These are phyloP conservation scores for Dolichomitus sp. DNA, from an alignment of 2,888 invertebrate species.

Conservation along the genomic window DNA sequence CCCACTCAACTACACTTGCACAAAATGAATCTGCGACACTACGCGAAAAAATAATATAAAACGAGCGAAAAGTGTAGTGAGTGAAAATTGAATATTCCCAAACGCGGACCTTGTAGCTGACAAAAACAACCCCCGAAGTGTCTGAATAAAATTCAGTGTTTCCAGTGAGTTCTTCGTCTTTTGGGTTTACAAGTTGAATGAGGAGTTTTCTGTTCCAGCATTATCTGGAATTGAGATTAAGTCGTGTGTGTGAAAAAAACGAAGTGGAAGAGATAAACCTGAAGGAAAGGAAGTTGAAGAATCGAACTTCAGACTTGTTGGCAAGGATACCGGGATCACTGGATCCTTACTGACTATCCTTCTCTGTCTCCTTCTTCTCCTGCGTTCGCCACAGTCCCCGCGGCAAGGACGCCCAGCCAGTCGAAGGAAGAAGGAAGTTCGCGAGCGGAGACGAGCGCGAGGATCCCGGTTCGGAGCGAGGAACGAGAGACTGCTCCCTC, in stretches of 20 bases:
- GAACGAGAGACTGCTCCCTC: conserved; percentile 46
- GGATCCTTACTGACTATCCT: conserved; percentile 43
- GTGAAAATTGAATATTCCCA: neutral
- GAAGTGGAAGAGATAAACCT: conserved; percentile 12
- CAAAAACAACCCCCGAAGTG: neutral
- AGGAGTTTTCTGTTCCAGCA: neutral
- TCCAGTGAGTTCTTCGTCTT: neutral
- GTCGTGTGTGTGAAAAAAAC: conserved; percentile 1
- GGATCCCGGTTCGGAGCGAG: conserved; percentile 61
- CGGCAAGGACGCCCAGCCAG: conserved; percentile 70
- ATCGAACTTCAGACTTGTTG: neutral
- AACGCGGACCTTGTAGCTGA: neutral
- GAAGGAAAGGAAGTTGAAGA: neutral
- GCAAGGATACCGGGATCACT: conserved; percentile 40
- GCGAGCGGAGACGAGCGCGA: conserved; percentile 42
- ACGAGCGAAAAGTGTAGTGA: neutral
- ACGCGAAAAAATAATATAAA: neutral
- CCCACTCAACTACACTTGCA: neutral
- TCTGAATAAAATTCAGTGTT: neutral
- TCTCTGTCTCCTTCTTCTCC: conserved; percentile 38
- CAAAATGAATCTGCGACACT: neutral
- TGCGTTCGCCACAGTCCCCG: conserved; percentile 70
- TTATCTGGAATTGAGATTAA: neutral
- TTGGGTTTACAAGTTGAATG: neutral
- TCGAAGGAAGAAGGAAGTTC: conserved; percentile 62